These are phyloP conservation scores for Drosophila buzzatii DNA, from an alignment of 2,888 invertebrate genomes.

Conservation along the genomic window DNA sequence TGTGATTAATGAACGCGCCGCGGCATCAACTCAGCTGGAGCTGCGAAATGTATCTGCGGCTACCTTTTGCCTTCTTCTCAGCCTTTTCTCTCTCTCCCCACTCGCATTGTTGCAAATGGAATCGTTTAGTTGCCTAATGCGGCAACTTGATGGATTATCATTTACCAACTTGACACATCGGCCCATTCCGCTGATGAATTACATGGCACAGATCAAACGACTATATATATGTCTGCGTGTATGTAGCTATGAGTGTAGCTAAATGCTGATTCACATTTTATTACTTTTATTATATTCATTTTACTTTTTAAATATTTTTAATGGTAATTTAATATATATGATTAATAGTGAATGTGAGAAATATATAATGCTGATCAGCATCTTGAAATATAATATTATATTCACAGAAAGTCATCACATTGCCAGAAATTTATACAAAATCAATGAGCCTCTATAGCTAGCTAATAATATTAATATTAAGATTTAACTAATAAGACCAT, in stretches of 20 bases:
- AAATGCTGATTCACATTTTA: background rate
- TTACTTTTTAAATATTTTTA: too few species aligned
- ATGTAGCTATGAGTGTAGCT: background rate
- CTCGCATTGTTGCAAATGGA: constrained; percentile 61
- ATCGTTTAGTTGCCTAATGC: constrained; percentile 83
- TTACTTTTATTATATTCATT: background rate
- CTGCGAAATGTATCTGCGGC: constrained; percentile 76
- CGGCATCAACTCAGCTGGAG: constrained; percentile 54
- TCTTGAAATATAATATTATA: too few species aligned
- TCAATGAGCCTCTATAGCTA: too few species aligned
- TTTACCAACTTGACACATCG: constrained; percentile 44
- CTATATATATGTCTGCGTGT: background rate
- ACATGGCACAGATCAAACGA: constrained; percentile 42
- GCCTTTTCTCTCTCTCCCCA: background rate
- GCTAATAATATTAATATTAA: too few species aligned
- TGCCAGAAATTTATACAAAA: too few species aligned
- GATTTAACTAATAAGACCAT: too few species aligned
- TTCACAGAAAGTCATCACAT: too few species aligned
- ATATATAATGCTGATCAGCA: too few species aligned
- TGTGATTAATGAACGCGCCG: constrained; percentile 83
- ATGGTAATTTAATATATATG: background rate
- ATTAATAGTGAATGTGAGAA: too few species aligned
- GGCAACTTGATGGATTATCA: constrained; percentile 76
- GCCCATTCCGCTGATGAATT: constrained; percentile 52
- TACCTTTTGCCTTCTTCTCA: constrained; percentile 60